Conservation (phyloP, 2,113 vertebrate genomes). For the Perca fluviatilis region DNA sequence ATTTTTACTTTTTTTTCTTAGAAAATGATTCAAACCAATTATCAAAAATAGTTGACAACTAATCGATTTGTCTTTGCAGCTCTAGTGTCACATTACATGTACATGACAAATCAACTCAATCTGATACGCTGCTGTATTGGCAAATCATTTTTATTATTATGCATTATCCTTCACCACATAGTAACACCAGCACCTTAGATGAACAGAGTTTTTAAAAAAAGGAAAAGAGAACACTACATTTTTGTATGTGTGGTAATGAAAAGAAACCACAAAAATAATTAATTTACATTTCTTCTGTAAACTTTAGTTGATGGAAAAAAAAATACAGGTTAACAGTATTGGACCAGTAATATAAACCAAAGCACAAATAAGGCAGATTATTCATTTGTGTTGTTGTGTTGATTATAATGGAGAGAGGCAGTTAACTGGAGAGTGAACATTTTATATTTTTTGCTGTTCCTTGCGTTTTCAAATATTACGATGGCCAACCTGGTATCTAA, state of each 20-base stretch:
- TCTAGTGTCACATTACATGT: not conserved
- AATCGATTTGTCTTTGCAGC: too few species aligned
- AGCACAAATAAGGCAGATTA: constrained; percentile 23
- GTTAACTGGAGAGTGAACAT: not conserved
- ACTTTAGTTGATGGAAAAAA: constrained; percentile 13
- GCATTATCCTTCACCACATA: constrained; percentile 59
- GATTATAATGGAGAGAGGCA: not conserved
- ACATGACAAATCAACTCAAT: not conserved
- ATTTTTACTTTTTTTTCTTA: too few species aligned
- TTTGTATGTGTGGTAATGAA: not conserved
- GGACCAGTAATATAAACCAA: constrained; percentile 12
- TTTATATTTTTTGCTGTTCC: not conserved
- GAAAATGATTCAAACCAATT: too few species aligned
- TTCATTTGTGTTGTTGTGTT: not conserved
- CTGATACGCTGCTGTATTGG: not conserved
- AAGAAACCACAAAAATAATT: constrained; percentile 22
- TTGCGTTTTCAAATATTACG: not conserved
- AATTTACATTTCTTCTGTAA: constrained; percentile 30
- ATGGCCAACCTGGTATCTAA: not conserved
- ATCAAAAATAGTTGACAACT: too few species aligned
- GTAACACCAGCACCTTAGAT: constrained; percentile 47
- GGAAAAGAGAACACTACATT: not conserved
- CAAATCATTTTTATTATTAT: constrained; percentile 46
- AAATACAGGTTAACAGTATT: constrained; percentile 12
- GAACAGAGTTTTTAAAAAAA: not conserved